Evolutionary conservation across 2,888 invertebrate species (phyloP), one percentile per base, ranked within the genome.

Genomic region (Acronicta aceris): DNA sequence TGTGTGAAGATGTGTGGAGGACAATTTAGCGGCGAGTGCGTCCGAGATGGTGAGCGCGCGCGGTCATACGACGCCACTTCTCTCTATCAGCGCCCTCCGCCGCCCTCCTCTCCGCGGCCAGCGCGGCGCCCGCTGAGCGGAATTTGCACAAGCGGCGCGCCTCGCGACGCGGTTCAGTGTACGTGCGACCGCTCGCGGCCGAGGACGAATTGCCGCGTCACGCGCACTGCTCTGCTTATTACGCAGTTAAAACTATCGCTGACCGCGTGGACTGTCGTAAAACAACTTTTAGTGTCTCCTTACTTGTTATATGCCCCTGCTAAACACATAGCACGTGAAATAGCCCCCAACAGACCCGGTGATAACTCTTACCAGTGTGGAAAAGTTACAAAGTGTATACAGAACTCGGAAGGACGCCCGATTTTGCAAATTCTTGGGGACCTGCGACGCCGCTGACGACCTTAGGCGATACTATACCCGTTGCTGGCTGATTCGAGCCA

Each of bases 151-250:
- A 84, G 85, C 89, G 88, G 78, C 83, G 91, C 88, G 91, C 89
- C 89, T 90, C 88, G 89, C 69, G 71, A 71, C 78, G 73, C 79
- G 74, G 81, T 91, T 92, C 92, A 94, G 94, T 94, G 89, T 93
- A 89, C 91, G 91, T 92, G 90, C 89, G 93, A 92, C 89, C 89
- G 91, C 79, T 86, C 89, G 90, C 89, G 88, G 85, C 81, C 81
- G 85, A 89, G 86, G 89, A 91, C 93, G 90, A 83, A 71, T 79
- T 76, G 88, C 77, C 81, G 87, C 86, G 85, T 78, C 78, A 78
- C 89, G 84, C 85, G 85, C 81, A 77, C 82, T 79, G 76, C 87
- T 81, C 84, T 82, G 87, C 88, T 93, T 94, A 94, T 91, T 94
- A 94, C 94, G 94, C 94, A 94, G 94, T 94, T 87, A 81, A 88